A percentile compares a stretch with the other conserved stretches of the same genome.
Conservation (phyloP, 2,888 invertebrate species). For the Peribatodes rhomboidaria region DNA sequence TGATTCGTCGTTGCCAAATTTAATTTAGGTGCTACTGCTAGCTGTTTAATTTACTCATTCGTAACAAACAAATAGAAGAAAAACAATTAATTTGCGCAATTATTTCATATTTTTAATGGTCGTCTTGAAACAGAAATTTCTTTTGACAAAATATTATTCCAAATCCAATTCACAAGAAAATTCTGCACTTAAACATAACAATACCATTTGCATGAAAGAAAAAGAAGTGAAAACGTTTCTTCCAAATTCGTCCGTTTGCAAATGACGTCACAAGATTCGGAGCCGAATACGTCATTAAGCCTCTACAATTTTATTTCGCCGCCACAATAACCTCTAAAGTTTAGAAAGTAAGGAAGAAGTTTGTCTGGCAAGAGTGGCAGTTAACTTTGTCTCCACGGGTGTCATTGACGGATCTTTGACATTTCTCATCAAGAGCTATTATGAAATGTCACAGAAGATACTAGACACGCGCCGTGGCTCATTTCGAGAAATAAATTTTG, state of each 20-base stretch:
- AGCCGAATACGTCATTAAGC: slow-evolving; percentile 60
- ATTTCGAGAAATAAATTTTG: slow-evolving; percentile 44
- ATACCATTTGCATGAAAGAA: slow-evolving; percentile 27
- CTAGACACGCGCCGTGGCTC: slow-evolving; percentile 46
- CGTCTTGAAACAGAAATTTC: background rate
- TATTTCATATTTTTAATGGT: too few relatives aligned
- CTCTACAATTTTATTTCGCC: slow-evolving; percentile 15
- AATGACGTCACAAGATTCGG: slow-evolving; percentile 61
- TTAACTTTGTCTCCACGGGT: slow-evolving; percentile 32
- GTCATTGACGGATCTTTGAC: slow-evolving; percentile 66
- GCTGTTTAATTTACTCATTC: too few relatives aligned
- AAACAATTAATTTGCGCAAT: too few relatives aligned
- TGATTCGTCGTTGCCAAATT: too few relatives aligned
- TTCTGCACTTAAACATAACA: slow-evolving; percentile 32
- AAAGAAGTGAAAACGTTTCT: slow-evolving; percentile 38
- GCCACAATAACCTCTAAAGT: slow-evolving; percentile 22
- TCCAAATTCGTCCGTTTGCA: slow-evolving; percentile 48
- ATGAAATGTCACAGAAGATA: slow-evolving; percentile 52
- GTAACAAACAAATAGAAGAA: too few relatives aligned
- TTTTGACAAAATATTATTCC: background rate
- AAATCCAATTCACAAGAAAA: slow-evolving; percentile 10
- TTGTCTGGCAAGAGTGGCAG: background rate
- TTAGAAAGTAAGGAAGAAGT: slow-evolving; percentile 16
- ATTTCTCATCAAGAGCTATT: slow-evolving; percentile 64
- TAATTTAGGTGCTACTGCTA: too few relatives aligned